phyloP scores from a whole-genome alignment of 2,113 vertebrate genomes.

The Lophochroa leadbeateri region DNA sequence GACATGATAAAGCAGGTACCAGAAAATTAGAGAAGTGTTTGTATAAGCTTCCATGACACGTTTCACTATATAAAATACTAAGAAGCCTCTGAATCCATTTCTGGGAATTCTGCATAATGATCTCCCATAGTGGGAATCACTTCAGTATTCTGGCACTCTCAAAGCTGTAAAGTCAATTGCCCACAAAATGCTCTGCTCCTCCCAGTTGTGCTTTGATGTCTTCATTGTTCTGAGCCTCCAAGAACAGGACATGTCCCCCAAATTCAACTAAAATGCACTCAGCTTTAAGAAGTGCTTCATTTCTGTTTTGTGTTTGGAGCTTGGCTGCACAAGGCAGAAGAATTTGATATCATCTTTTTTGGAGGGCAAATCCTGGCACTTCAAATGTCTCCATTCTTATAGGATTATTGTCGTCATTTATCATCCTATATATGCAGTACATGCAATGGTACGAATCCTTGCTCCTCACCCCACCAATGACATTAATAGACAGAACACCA shows the following conservation, averaged over 20 bases:
- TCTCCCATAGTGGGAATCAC: background rate
- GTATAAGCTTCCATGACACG: background rate
- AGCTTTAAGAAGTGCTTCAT: background rate
- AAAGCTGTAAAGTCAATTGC: background rate
- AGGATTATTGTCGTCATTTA: background rate
- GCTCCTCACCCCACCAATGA: background rate
- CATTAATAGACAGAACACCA: background rate
- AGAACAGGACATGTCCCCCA: background rate
- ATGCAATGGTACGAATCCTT: background rate
- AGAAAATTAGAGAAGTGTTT: background rate
- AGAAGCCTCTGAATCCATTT: background rate
- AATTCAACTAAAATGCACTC: background rate
- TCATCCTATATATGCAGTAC: background rate
- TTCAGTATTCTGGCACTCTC: background rate
- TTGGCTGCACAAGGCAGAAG: background rate
- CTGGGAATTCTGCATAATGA: background rate
- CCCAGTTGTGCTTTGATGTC: background rate
- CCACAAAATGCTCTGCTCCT: background rate
- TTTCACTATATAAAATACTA: background rate
- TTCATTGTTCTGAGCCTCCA: background rate
- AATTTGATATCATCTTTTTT: background rate
- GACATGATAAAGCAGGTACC: accelerated
- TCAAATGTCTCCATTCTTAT: background rate
- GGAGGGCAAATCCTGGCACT: background rate
- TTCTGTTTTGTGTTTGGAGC: background rate